phyloP scores from a whole-genome alignment of 2,797 vertebrate species.

The Botia kubotai region DNA sequence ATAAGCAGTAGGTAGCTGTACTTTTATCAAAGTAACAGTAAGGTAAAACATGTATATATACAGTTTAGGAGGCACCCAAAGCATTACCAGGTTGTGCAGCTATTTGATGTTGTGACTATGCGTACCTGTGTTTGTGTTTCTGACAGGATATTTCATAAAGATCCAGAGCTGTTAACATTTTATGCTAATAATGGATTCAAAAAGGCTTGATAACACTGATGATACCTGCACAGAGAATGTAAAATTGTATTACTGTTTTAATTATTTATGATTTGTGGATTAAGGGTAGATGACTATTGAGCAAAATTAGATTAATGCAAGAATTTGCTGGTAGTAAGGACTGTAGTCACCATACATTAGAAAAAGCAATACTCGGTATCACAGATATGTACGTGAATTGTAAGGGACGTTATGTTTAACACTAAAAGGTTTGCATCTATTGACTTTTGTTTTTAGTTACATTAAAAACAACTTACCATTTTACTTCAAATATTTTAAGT shows the following conservation, averaged over 20 bases:
- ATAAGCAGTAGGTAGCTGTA: background rate
- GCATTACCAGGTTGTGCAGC: background rate
- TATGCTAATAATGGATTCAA: constrained; percentile 24
- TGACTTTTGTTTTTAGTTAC: background rate
- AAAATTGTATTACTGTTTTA: constrained; percentile 36
- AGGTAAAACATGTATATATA: background rate
- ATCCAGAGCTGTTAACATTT: constrained; percentile 25
- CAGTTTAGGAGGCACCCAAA: background rate
- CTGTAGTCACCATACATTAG: background rate
- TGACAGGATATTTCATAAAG: constrained; percentile 20
- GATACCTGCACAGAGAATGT: constrained; percentile 2
- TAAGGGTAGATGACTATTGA: constrained; percentile 52
- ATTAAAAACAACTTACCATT: too few species aligned
- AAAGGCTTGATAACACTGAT: constrained; percentile 11
- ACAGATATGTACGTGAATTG: background rate
- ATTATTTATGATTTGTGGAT: constrained; percentile 65
- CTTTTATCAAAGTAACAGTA: background rate
- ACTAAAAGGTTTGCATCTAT: background rate
- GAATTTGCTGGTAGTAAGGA: background rate
- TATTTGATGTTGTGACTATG: background rate
- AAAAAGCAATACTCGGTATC: background rate
- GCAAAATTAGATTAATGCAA: constrained; percentile 7
- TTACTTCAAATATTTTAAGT: too few species aligned
- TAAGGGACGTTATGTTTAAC: background rate
- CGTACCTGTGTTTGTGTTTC: background rate